Evolutionary conservation across 2,888 invertebrate genomes (phyloP), one percentile per base, ranked within the genome.

Genomic region (Tetranychus piercei): DNA sequence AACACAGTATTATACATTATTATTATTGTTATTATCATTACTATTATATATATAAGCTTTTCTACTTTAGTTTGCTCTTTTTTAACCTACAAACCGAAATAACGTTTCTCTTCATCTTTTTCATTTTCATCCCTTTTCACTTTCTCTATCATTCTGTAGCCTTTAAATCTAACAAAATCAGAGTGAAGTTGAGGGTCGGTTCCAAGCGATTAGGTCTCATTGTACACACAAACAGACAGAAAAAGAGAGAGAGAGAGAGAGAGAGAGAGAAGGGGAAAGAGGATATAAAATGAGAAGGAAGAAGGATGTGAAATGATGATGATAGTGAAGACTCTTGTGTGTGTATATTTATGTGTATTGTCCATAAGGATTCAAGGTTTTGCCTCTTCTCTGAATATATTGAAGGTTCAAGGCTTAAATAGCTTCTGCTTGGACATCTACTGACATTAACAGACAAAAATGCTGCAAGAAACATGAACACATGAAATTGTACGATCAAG

Each of bases 31-130:
- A 34, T 34, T 34, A 55, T 55, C 55, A 55, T 55, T 55, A 55
- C 15, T 15, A 34, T 34, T 34, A 34, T 34, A 55, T 55, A 15
- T 55, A 6, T 15, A 55, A 55, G 9, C 55, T 55, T 55, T 55
- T 9, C 55, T 55, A 55, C 15, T 55, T 55, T 55, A 15, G 55
- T 55, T 55, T 55, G 55, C 55, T 55, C 55, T 55, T 55, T 55
- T 55, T 55, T 55, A 55, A 55, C 55, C 55, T 55, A 55, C 55
- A 55, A 55, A 55, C 55, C 55, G 55, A 55, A 55, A 55, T 55
- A 55, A 55, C 55, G 55, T 55, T 55, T 55, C 15, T 55, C 55
- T 55, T 7, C 55, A 55, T 55, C 55, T 15, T 55, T 15, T 15
- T 55, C 55, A 9, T 55, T 15, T 15, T 55, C 55, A 9, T 55